These are phyloP conservation scores for Oxycera nigricornis DNA, from an alignment of 2,888 invertebrate species.

Conservation along the genomic window DNA sequence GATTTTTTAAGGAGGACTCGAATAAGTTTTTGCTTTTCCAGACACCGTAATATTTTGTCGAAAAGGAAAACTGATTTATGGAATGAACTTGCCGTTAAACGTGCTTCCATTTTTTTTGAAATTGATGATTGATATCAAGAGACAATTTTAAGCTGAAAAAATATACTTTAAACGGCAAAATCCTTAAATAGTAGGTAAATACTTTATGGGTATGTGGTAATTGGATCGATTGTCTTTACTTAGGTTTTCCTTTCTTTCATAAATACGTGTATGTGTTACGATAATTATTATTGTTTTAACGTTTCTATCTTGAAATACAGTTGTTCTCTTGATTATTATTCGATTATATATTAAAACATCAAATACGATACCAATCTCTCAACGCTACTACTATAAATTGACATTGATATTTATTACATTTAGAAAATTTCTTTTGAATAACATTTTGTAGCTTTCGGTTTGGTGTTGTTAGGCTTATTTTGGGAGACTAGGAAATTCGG, in stretches of 20 bases:
- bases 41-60: background rate
- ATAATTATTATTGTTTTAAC: background rate
- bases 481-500: too few relatives aligned
- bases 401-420: slow-evolving; percentile 41
- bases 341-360: slow-evolving; percentile 7
- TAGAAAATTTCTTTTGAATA: slow-evolving; percentile 30
- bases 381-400: slow-evolving; percentile 42
- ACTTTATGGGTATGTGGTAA: background rate
- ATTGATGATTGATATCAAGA: background rate
- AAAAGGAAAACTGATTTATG: background rate
- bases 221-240: slow-evolving; percentile 29
- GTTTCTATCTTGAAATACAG: background rate
- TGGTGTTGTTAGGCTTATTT: background rate
- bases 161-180: background rate
- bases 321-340: slow-evolving; percentile 10
- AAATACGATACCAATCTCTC: slow-evolving; percentile 6
- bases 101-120: background rate
- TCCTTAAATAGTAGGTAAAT: slow-evolving; percentile 1
- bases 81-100: background rate
- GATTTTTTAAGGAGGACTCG: background rate
- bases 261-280: background rate
- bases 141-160: background rate
- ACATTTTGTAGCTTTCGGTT: background rate
- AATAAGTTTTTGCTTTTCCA: background rate
- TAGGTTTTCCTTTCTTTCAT: slow-evolving; percentile 2